Evolutionary conservation across 2,113 vertebrate species (phyloP).

Genomic region (Ciconia stormi): DNA sequence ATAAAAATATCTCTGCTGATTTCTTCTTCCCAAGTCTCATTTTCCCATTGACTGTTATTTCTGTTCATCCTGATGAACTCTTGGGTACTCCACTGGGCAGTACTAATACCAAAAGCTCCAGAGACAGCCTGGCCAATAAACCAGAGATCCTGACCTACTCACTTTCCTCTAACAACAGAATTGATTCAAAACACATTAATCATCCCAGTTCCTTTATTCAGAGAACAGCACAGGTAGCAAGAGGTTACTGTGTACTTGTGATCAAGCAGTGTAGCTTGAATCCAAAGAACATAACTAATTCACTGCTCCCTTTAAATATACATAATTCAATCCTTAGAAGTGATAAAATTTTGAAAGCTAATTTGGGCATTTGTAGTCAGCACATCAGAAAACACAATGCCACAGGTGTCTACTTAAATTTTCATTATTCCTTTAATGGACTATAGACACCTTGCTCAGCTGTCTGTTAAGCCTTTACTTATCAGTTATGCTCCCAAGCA

Average conservation of each 20-base stretch:
- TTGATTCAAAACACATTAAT: neutral
- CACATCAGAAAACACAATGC: neutral
- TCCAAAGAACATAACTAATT: neutral
- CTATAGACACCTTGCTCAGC: neutral
- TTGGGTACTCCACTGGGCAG: neutral
- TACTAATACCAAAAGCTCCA: neutral
- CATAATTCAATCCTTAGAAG: neutral
- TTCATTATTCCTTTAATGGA: neutral
- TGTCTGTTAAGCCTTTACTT: neutral
- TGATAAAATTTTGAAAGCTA: neutral
- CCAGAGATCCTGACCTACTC: neutral
- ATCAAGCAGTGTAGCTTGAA: neutral
- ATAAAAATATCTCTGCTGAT: neutral
- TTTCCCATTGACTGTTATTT: neutral
- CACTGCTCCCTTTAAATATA: neutral
- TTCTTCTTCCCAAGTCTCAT: neutral
- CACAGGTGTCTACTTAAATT: neutral
- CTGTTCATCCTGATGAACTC: neutral
- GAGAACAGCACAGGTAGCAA: neutral
- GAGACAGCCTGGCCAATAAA: neutral
- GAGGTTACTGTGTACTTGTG: neutral
- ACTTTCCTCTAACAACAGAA: neutral
- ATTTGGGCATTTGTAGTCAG: neutral
- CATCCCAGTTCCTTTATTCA: neutral
- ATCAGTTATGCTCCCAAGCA: neutral